phyloP scores from a whole-genome alignment of 1,140 invertebrate species.

The Lineus longissimus region DNA sequence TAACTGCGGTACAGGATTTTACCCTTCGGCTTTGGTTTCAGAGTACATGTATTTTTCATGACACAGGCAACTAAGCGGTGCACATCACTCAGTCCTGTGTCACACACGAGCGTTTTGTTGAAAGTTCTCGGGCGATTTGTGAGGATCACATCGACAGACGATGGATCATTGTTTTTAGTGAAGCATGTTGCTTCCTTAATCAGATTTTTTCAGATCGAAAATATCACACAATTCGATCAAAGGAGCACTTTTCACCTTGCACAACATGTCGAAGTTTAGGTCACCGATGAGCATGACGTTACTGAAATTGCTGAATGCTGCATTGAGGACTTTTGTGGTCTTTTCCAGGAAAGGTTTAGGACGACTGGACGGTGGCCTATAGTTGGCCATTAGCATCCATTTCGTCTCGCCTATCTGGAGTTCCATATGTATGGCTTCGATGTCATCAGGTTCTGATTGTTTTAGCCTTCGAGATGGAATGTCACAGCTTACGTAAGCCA shows the following conservation, averaged over 20 bases:
- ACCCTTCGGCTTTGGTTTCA: background rate
- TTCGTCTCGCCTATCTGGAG: too few relatives aligned
- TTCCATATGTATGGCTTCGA: too few relatives aligned
- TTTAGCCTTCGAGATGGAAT: too few relatives aligned
- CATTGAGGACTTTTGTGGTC: too few relatives aligned
- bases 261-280: too few relatives aligned
- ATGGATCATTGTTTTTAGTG: background rate
- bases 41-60: background rate
- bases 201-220: background rate
- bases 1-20: background rate
- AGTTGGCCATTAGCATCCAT: too few relatives aligned
- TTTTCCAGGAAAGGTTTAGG: too few relatives aligned
- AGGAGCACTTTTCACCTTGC: background rate
- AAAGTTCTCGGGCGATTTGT: background rate
- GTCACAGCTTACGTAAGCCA: too few relatives aligned
- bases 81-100: slow-evolving; percentile 1
- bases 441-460: too few relatives aligned
- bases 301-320: too few relatives aligned
- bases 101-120: background rate
- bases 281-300: too few relatives aligned
- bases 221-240: background rate
- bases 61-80: background rate
- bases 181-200: background rate
- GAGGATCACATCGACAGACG: slow-evolving; percentile 4
- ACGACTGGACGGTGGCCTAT: too few relatives aligned